phyloP scores from a whole-genome alignment of 2,113 vertebrate species.

The Lathamus discolor region DNA sequence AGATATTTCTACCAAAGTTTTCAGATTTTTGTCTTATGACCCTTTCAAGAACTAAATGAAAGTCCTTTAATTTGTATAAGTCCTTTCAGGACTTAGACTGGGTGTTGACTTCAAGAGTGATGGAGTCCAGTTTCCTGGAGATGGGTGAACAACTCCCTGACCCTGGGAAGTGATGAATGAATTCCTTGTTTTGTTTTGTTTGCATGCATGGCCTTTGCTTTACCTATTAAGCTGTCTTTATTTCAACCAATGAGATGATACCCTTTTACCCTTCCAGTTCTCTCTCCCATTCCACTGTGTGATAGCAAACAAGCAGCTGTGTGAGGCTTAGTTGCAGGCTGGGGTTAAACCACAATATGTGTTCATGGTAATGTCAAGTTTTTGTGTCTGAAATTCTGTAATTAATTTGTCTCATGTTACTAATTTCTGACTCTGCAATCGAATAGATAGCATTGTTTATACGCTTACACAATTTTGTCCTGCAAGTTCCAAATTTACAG shows the following conservation, averaged over 20 bases:
- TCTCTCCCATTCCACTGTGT: not conserved
- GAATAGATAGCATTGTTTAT: not conserved
- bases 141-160: not conserved
- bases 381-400: not conserved
- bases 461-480: not conserved
- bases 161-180: not conserved
- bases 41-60: not conserved
- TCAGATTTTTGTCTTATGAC: not conserved
- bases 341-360: not conserved
- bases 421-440: not conserved
- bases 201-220: not conserved
- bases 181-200: not conserved
- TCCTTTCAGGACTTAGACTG: not conserved
- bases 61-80: not conserved
- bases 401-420: not conserved
- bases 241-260: not conserved
- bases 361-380: not conserved
- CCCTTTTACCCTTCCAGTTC: not conserved
- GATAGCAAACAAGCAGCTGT: not conserved
- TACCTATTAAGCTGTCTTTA: not conserved
- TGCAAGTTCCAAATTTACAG: not conserved
- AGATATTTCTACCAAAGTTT: rapidly evolving
- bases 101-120: not conserved
- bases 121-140: not conserved
- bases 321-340: not conserved